phyloP scores from a whole-genome alignment of 2,797 vertebrate genomes.

The Champsocephalus gunnari region DNA sequence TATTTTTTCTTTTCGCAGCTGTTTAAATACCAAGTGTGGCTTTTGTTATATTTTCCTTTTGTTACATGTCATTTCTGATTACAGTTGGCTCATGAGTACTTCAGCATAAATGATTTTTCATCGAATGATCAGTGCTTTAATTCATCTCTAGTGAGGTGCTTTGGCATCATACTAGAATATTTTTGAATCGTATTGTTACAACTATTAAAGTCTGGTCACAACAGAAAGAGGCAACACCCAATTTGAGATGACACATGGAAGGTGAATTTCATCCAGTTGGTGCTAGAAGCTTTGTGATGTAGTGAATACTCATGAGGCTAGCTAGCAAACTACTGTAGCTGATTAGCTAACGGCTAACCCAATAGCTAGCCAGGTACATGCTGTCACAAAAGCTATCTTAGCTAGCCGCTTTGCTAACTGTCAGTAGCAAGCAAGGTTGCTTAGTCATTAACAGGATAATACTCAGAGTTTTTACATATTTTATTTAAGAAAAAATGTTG shows the following conservation, averaged over 20 bases:
- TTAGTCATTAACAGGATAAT: background rate
- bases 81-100: slow-evolving; percentile 25
- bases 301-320: background rate
- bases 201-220: background rate
- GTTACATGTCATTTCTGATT: slow-evolving; percentile 42
- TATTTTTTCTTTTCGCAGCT: slow-evolving; percentile 29
- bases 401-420: background rate
- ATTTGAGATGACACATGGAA: background rate
- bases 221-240: background rate
- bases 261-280: background rate
- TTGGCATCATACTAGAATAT: slow-evolving; percentile 8
- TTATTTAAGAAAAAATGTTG: no score
- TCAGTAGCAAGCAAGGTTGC: background rate
- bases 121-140: slow-evolving; percentile 22
- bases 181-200: slow-evolving; percentile 2
- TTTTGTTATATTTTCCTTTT: slow-evolving; percentile 34
- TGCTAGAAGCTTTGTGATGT: background rate
- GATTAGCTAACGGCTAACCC: background rate
- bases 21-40: slow-evolving; percentile 37
- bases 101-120: slow-evolving; percentile 48
- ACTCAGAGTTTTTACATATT: background rate
- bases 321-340: background rate
- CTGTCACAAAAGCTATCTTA: background rate
- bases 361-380: background rate
- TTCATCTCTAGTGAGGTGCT: slow-evolving; percentile 21